Evolutionary conservation across 2,888 invertebrate species (phyloP).

Genomic region (Tyria jacobaeae): DNA sequence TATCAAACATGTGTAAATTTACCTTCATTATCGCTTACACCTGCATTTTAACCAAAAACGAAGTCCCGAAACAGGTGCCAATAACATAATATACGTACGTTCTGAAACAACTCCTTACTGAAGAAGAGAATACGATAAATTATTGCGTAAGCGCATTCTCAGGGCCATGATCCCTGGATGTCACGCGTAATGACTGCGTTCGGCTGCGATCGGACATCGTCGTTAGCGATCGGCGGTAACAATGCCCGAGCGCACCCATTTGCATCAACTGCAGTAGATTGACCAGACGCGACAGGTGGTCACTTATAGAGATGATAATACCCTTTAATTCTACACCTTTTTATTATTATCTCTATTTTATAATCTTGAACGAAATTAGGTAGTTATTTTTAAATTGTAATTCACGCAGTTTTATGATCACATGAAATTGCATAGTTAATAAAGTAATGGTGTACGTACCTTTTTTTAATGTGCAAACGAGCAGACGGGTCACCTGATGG

Average conservation of each 20-base stretch:
- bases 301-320: conserved; percentile 47
- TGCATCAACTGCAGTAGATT: conserved; percentile 57
- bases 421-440: neutral
- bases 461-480: too few species aligned
- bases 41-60: conserved; percentile 11
- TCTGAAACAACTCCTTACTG: conserved; percentile 8
- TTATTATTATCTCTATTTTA: neutral
- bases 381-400: neutral
- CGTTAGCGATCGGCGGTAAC: conserved; percentile 61
- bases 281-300: conserved; percentile 52
- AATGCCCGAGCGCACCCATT: conserved; percentile 57
- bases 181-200: conserved; percentile 58
- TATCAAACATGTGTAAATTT: neutral
- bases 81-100: conserved; percentile 23
- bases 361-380: neutral
- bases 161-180: conserved; percentile 48
- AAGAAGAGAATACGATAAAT: conserved; percentile 39
- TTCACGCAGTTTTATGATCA: too few species aligned
- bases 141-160: conserved; percentile 46
- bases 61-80: conserved; percentile 41
- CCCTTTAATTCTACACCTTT: conserved; percentile 5
- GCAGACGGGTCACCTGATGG: too few species aligned
- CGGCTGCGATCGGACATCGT: conserved; percentile 53
- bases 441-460: neutral
- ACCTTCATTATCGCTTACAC: neutral